Conservation (phyloP, 2,888 invertebrate genomes). For the Cheilosia scutellata region DNA sequence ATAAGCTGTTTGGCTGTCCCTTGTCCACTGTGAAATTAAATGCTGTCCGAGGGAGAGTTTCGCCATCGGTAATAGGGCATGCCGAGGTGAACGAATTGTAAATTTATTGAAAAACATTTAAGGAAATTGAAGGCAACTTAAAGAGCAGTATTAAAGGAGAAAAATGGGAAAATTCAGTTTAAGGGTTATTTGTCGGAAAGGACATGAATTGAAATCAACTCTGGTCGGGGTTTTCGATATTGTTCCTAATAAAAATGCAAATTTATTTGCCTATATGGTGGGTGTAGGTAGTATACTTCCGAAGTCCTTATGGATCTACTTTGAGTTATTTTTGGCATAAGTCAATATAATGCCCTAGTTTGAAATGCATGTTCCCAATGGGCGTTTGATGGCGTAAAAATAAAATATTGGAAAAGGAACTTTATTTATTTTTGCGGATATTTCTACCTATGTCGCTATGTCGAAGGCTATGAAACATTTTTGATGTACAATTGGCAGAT, state of each 20-base stretch:
- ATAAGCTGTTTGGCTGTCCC: background rate
- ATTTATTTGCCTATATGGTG: background rate
- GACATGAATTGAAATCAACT: background rate
- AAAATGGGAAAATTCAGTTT: background rate
- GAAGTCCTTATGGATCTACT: too few species aligned
- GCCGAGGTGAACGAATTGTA: background rate
- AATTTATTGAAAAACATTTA: background rate
- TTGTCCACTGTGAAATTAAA: background rate
- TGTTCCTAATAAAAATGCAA: background rate
- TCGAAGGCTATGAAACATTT: too few species aligned
- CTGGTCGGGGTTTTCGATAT: background rate
- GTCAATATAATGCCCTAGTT: too few species aligned
- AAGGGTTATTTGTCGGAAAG: background rate
- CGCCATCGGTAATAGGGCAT: background rate
- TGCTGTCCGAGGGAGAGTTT: background rate
- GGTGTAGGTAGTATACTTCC: background rate
- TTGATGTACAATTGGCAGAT: too few species aligned
- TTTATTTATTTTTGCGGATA: too few species aligned
- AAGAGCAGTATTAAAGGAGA: background rate
- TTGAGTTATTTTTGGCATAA: too few species aligned
- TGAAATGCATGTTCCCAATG: too few species aligned
- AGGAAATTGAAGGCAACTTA: background rate
- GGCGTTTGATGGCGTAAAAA: too few species aligned
- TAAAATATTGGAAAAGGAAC: too few species aligned
- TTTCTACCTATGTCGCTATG: too few species aligned